Percentiles rank a stretch among this genome's conserved stretches.
These are phyloP conservation scores for Amia ocellicauda DNA, from an alignment of 2,113 vertebrate genomes.

Conservation along the genomic window DNA sequence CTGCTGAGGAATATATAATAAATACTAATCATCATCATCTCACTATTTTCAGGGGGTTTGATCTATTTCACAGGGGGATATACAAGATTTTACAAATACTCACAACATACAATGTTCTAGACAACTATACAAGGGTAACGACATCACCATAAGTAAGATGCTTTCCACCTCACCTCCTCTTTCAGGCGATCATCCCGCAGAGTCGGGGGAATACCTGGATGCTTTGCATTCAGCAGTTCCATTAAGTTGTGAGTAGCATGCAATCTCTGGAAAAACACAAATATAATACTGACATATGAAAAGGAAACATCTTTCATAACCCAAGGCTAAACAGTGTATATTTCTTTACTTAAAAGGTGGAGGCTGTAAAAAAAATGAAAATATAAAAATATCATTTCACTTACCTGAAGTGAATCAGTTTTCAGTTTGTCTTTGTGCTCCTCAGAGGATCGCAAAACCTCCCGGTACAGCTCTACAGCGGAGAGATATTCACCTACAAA, in stretches of 20 bases:
- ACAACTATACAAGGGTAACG: too few species aligned
- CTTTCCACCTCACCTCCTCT: constrained; percentile 76
- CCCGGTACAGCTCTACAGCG: constrained; percentile 87
- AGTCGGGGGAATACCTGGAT: constrained; percentile 88
- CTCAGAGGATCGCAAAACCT: constrained; percentile 92
- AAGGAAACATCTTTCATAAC: too few species aligned
- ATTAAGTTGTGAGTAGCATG: constrained; percentile 96
- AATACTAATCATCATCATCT: too few species aligned
- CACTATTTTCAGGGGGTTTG: too few species aligned
- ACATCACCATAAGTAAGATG: too few species aligned
- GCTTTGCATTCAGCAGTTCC: constrained; percentile 84
- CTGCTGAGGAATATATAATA: too few species aligned
- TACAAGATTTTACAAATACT: too few species aligned
- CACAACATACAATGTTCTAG: too few species aligned
- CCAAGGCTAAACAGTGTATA: too few species aligned
- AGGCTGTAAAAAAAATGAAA: background rate
- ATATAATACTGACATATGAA: constrained; percentile 22
- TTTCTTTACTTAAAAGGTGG: constrained; percentile 7
- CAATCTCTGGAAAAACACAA: constrained; percentile 73
- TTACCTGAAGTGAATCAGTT: constrained; percentile 94
- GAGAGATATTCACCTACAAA: constrained; percentile 75
- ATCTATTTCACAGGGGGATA: too few species aligned
- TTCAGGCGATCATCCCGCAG: constrained; percentile 84
- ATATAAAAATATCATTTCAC: constrained; percentile 34
- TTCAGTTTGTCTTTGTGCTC: constrained; percentile 95